Evolutionary conservation across 1,140 invertebrate genomes (phyloP).

Genomic region (Brachionus asplanchnoidis): DNA sequence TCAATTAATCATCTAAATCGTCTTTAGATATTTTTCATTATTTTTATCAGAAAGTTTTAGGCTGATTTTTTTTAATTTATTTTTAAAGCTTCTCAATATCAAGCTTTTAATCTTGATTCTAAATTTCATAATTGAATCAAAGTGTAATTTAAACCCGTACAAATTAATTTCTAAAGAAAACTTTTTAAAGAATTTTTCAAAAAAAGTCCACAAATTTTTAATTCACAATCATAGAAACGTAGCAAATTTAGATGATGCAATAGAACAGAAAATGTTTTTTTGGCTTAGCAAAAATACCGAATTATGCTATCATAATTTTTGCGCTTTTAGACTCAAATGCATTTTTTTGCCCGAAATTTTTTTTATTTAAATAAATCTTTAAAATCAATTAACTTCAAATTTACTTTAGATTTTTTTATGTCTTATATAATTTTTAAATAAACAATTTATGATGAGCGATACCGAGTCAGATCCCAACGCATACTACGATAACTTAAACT

Average conservation of each 20-base stretch:
- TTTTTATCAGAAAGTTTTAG: not conserved
- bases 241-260: not conserved
- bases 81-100: not conserved
- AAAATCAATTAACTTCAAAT: not conserved
- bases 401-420: not conserved
- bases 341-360: not conserved
- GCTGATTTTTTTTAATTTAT: not conserved
- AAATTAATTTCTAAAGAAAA: not conserved
- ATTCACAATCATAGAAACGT: not conserved
- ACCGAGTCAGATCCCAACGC: not conserved
- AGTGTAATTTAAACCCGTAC: not conserved
- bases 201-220: not conserved
- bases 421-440: not conserved
- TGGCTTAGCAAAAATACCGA: not conserved
- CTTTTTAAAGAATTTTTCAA: not conserved
- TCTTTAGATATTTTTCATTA: not conserved
- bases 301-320: not conserved
- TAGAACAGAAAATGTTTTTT: not conserved
- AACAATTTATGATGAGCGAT: not conserved
- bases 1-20: not conserved
- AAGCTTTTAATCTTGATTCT: not conserved
- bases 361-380: not conserved
- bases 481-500: not conserved
- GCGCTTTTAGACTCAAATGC: not conserved
- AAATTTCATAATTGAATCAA: not conserved